Evolutionary conservation across 1,140 invertebrate species (phyloP), one percentile per base, ranked within the genome.

Genomic region (Solenopsis invicta): DNA sequence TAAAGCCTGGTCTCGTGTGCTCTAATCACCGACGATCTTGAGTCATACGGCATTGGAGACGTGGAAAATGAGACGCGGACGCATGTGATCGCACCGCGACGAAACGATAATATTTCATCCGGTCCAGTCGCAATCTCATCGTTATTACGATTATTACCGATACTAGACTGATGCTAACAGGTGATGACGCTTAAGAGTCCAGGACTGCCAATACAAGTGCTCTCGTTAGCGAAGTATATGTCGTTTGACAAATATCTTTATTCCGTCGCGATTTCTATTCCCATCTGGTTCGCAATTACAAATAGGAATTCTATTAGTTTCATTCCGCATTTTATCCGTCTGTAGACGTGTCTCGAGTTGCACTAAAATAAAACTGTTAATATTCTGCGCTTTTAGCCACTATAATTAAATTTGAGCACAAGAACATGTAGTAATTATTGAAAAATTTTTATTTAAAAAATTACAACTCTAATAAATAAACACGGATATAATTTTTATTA

Each of bases 21-120:
- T 78, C 66, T 81, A 91, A 91, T 91, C 90, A 50, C 41, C 66
- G 48, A 52, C 77, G 10, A 90, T 86, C 82, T 82, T 90, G 56
- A 88, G 81, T 52, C 81, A 76, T 50, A n/a, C 69, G 13, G 50
- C 54, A 34, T 54, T 67, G 34, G 34, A 80, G 48, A 56, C 54
- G 52, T 21, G 21, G 54, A 87, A 89, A 87, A 87, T 24, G 54
- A 74, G 24, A 6, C 29, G 66, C 10, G 56, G 66, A 59, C 12
- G 29, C 29, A 29, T 29, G 29, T 29, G 29, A 29, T 29, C 54
- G 18, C 50, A 18, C 18, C 52, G 34, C 59, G 37, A 67, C n/a
- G 66, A 69, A 61, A 62, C 18, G 76, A 69, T 71, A 37, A 89
- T 89, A 85, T 76, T 87, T 90, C 78, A 74, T 54, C 52, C 54